Evolutionary conservation across 2,113 vertebrate species (phyloP), one percentile per base, ranked within the genome.

Genomic region (Numida meleagris): DNA sequence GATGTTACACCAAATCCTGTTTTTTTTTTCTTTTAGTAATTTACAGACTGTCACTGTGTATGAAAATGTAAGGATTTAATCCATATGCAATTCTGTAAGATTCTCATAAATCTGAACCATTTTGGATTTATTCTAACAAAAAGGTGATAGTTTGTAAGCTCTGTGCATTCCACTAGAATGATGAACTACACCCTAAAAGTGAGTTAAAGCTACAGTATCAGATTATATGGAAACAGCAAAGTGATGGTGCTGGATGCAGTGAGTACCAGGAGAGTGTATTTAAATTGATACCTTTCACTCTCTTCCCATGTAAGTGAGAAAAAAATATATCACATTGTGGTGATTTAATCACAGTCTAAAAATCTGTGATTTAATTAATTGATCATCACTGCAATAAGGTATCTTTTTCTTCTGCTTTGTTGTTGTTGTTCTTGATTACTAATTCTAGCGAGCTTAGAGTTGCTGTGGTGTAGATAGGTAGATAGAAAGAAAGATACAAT

Each of bases 141-240:
- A 73, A 88, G 2, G 11, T 19, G 12, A 15, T 51, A 4, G 4
- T 80, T 88, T 79, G 17, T 68, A 65, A 80, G 43, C 16, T 21
- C 33, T 67, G 18, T 70, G 5, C 0, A 0, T 88, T 77, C 55
- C 40, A 53, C 31, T 67, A 20, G 8, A 84, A 71, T 77, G 15
- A 89, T 20, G 55, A 94, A 81, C 36, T 61, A 20, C 34, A 46
- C 38, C 45, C 72, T 76, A 55, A 88, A 88, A 90, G 76, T 82
- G 3, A 83, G 68, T 77, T 86, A 85, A 79, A 59, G 46, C 38
- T 76, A 38, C 21, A 50, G 2, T 53, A 48, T 78, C 27, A 45
- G 62, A 43, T 95, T 62, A 71, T 9, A 8, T 46, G 24, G 67
- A 82, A 86, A n/a, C 45, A 94, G n/a, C 34, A 92, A 86, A 81